These are phyloP conservation scores for Cerastis rubricosa DNA, from an alignment of 2,888 invertebrate genomes.

Conservation along the genomic window DNA sequence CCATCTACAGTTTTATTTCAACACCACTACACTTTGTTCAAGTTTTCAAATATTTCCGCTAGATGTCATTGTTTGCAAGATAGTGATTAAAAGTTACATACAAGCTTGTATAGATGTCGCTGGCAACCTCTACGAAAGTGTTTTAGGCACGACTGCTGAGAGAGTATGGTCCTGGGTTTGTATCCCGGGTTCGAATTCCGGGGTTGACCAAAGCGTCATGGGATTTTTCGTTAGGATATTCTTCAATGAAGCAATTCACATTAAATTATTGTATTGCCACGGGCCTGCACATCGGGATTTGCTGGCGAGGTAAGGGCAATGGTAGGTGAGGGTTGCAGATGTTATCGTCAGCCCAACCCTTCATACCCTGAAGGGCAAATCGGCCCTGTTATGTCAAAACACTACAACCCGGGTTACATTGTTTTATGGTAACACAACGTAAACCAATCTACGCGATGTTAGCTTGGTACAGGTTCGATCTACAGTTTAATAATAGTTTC, in stretches of 20 bases:
- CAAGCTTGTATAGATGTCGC: slow-evolving; percentile 23
- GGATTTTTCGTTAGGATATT: not conserved
- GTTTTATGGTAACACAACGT: no score
- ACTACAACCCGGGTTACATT: no score
- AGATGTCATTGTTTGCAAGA: slow-evolving; percentile 19
- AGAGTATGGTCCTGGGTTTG: not conserved
- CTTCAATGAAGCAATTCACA: not conserved
- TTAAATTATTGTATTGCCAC: not conserved
- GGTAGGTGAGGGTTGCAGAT: not conserved
- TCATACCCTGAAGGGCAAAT: not conserved
- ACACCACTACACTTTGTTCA: not conserved
- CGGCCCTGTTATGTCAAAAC: no score
- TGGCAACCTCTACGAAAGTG: not conserved
- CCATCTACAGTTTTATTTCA: slow-evolving; percentile 1
- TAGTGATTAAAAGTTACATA: no score
- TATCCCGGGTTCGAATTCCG: no score
- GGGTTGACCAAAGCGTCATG: not conserved
- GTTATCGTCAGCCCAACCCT: no score
- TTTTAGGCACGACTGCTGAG: not conserved
- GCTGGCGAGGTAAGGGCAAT: not conserved
- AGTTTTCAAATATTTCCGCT: not conserved
- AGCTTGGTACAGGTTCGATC: no score
- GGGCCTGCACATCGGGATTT: not conserved
- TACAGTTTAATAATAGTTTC: no score
- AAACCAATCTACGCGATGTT: no score